These are phyloP conservation scores for Craniophora ligustri DNA, from an alignment of 2,888 invertebrate genomes.

Conservation along the genomic window DNA sequence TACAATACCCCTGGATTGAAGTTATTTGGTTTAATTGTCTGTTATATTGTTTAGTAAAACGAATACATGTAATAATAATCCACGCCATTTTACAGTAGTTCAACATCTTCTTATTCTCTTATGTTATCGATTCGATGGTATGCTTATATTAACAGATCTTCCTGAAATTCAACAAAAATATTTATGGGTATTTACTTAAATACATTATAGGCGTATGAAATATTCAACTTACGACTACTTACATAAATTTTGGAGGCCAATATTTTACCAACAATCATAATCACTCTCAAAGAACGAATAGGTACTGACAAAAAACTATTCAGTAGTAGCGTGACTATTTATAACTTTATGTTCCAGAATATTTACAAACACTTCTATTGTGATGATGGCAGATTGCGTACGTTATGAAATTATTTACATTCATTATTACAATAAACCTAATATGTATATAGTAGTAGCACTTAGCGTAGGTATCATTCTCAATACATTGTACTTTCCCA, in stretches of 20 bases:
- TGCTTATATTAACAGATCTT: not conserved
- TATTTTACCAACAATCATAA: not conserved
- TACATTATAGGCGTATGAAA: too few species aligned
- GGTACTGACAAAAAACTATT: constrained; percentile 10
- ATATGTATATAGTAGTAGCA: not conserved
- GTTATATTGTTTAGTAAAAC: not conserved
- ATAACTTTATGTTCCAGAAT: constrained; percentile 7
- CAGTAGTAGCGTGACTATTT: constrained; percentile 4
- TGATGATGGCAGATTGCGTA: constrained; percentile 4
- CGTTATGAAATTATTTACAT: constrained; percentile 20
- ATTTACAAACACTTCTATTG: constrained; percentile 30
- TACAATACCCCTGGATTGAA: constrained; percentile 31
- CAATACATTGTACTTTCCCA: too few species aligned
- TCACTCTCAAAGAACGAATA: not conserved
- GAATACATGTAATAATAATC: constrained; percentile 17
- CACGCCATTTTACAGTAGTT: constrained; percentile 4
- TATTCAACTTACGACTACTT: too few species aligned
- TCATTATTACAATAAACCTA: constrained; percentile 12
- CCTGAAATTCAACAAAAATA: constrained; percentile 22
- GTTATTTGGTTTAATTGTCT: constrained; percentile 5
- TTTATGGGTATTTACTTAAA: not conserved
- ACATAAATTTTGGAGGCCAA: not conserved
- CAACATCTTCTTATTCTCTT: constrained; percentile 6
- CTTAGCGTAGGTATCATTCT: too few species aligned
- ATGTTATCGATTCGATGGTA: not conserved